These are phyloP conservation scores for Podocnemis expansa DNA, from an alignment of 2,113 vertebrate species.

Conservation along the genomic window DNA sequence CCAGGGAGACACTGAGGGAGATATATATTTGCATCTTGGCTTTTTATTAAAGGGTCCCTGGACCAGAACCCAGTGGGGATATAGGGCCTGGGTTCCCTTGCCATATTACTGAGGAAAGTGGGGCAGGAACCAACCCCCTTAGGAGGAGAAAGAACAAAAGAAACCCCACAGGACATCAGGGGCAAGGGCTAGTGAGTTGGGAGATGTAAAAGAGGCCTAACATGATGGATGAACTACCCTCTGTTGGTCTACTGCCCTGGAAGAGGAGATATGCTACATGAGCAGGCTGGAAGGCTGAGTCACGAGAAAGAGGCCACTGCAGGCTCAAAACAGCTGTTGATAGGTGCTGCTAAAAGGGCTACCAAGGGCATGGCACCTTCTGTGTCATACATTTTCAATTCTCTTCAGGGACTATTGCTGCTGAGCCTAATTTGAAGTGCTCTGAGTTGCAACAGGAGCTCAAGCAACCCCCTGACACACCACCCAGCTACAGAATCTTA, in stretches of 20 bases:
- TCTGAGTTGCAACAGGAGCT: background rate
- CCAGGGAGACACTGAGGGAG: background rate
- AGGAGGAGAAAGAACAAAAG: background rate
- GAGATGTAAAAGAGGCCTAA: background rate
- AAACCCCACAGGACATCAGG: no score
- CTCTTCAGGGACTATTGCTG: background rate
- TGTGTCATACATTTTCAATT: background rate
- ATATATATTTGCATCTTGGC: background rate
- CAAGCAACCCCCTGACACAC: background rate
- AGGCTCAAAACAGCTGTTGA: background rate
- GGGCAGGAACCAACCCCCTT: background rate
- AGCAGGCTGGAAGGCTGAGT: no score
- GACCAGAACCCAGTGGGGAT: background rate
- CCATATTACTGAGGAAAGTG: background rate
- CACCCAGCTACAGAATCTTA: no score
- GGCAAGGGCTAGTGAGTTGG: background rate
- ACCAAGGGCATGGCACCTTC: no score
- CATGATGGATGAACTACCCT: background rate
- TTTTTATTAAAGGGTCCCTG: no score
- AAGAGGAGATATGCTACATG: background rate
- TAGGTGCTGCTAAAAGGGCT: background rate
- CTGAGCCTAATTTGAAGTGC: background rate
- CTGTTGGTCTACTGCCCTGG: no score
- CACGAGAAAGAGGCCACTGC: background rate
- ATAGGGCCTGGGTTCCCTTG: no score